A percentile compares a stretch with the other conserved stretches of the same genome.
Evolutionary conservation across 35 echinoderm and acorn worm genomes (phyloP).

Genomic region (Apostichopus japonicus): DNA sequence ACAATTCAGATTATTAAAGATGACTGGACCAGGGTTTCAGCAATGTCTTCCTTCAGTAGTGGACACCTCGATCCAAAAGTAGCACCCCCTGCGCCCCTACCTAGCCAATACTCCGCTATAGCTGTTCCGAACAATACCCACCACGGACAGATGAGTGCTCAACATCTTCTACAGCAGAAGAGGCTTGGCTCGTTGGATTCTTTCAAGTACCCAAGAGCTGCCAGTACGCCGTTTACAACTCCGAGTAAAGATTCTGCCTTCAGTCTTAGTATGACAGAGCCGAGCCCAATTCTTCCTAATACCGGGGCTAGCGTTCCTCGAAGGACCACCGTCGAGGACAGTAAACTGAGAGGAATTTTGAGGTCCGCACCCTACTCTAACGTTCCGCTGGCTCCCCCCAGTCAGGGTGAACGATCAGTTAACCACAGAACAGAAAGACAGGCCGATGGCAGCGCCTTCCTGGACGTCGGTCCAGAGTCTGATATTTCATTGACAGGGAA

Average conservation of each 20-base stretch:
- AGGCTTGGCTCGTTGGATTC: constrained; percentile 31
- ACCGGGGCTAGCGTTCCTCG: background rate
- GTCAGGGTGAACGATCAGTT: background rate
- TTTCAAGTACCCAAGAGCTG: constrained; percentile 67
- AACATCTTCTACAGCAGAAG: constrained; percentile 33
- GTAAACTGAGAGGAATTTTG: constrained; percentile 43
- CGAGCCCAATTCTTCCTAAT: constrained; percentile 44
- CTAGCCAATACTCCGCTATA: constrained; percentile 19
- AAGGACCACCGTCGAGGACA: background rate
- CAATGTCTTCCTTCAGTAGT: constrained; percentile 65
- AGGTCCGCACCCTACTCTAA: constrained; percentile 13
- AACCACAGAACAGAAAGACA: background rate
- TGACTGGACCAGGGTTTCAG: constrained; percentile 91
- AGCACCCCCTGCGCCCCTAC: constrained; percentile 56
- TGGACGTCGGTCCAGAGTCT: constrained; percentile 4
- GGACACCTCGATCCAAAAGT: constrained; percentile 57
- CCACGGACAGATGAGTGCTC: constrained; percentile 13
- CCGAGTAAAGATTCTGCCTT: constrained; percentile 87
- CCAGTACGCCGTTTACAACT: constrained; percentile 88
- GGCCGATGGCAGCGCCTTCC: background rate
- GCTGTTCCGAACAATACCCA: constrained; percentile 1
- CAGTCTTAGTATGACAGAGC: constrained; percentile 48
- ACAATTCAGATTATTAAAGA: constrained; percentile 98
- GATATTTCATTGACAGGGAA: background rate
- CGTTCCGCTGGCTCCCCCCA: background rate